Conservation (phyloP, 1,140 invertebrate species). For the Whitmania pigra region DNA sequence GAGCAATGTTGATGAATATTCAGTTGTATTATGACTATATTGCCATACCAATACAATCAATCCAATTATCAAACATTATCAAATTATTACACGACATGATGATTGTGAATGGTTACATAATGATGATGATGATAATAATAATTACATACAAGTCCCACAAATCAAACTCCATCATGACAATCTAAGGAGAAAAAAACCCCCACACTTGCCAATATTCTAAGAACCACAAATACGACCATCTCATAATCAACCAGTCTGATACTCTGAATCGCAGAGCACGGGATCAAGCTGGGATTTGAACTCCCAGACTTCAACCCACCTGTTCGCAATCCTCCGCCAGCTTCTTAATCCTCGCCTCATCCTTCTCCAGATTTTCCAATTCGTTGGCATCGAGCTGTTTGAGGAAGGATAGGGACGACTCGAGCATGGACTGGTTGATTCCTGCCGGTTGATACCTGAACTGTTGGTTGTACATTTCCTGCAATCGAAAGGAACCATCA, state of each 20-base stretch:
- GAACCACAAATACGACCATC: background rate
- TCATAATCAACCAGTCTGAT: no score
- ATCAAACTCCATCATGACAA: background rate
- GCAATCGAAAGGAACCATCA: background rate
- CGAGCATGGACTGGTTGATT: background rate
- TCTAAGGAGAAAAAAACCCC: background rate
- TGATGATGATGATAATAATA: no score
- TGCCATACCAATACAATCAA: background rate
- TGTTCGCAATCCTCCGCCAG: slow-evolving; percentile 12
- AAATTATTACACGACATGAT: no score
- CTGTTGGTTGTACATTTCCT: slow-evolving; percentile 10
- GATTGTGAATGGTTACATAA: no score
- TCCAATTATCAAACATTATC: background rate
- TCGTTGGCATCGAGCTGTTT: slow-evolving; percentile 11
- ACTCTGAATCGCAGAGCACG: no score
- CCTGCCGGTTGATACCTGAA: slow-evolving; percentile 13
- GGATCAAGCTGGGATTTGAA: no score
- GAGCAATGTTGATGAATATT: background rate
- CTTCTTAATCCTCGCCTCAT: slow-evolving; percentile 9
- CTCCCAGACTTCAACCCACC: background rate
- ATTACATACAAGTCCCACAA: background rate
- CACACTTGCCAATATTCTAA: background rate
- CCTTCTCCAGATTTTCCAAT: slow-evolving; percentile 5
- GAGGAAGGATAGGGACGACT: slow-evolving; percentile 11
- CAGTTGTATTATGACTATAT: background rate